Percentiles rank a stretch among this genome's conserved stretches.
Evolutionary conservation across 2,888 invertebrate genomes (phyloP).

Genomic region (Formica aserva): DNA sequence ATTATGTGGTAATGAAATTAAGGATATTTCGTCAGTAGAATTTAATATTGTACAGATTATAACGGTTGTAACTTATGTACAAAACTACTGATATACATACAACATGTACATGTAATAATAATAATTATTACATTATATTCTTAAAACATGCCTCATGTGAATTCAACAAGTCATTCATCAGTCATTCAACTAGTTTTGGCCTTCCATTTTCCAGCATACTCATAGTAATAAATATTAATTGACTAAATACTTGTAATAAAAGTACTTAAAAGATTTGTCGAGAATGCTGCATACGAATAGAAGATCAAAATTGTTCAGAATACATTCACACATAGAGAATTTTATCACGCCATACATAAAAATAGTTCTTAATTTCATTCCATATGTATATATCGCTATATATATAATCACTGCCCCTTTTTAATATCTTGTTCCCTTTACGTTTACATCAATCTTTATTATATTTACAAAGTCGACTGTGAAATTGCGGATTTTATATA

Average conservation of each 20-base stretch:
- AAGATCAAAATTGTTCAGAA: slow-evolving; percentile 73
- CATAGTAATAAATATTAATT: slow-evolving; percentile 72
- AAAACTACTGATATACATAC: slow-evolving; percentile 82
- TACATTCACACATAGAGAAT: slow-evolving; percentile 69
- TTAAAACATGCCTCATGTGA: slow-evolving; percentile 69
- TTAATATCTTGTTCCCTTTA: slow-evolving; percentile 76
- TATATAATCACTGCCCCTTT: slow-evolving; percentile 64
- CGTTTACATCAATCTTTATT: slow-evolving; percentile 67
- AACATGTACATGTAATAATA: slow-evolving; percentile 80
- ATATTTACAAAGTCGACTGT: slow-evolving; percentile 75
- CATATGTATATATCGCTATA: slow-evolving; percentile 62
- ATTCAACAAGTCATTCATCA: slow-evolving; percentile 74
- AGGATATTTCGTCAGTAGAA: slow-evolving; percentile 69
- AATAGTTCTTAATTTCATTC: slow-evolving; percentile 77
- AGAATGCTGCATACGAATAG: slow-evolving; percentile 67
- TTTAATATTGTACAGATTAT: slow-evolving; percentile 81
- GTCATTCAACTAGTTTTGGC: slow-evolving; percentile 73
- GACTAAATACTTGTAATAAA: slow-evolving; percentile 72
- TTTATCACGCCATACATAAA: slow-evolving; percentile 76
- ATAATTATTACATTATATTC: slow-evolving; percentile 76
- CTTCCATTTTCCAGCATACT: slow-evolving; percentile 68
- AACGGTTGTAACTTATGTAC: slow-evolving; percentile 82
- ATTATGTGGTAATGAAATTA: slow-evolving; percentile 47
- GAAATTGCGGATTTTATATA: slow-evolving; percentile 62
- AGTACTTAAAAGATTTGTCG: slow-evolving; percentile 66